phyloP scores from a whole-genome alignment of 1,140 invertebrate genomes.

The Aphaenogaster floridana region DNA sequence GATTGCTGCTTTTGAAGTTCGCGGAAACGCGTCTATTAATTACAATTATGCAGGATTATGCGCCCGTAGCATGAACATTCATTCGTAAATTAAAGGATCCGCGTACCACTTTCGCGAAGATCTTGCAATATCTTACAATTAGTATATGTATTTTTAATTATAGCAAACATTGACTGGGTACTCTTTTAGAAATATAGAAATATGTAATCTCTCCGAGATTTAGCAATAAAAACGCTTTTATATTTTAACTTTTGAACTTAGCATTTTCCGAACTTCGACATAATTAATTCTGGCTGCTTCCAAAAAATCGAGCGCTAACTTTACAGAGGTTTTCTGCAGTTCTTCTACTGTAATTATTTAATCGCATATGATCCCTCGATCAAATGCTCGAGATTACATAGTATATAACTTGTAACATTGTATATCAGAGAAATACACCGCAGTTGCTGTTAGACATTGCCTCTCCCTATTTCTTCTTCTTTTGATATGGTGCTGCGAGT shows the following conservation, averaged over 20 bases:
- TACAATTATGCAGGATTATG: slow-evolving; percentile 40
- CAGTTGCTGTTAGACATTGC: not conserved
- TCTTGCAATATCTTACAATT: not conserved
- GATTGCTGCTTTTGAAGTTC: slow-evolving; percentile 57
- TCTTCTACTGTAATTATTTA: slow-evolving; percentile 7
- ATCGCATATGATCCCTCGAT: slow-evolving; percentile 7
- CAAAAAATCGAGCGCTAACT: not conserved
- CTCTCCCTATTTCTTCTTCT: slow-evolving; percentile 1
- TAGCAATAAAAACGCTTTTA: not conserved
- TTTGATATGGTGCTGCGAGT: slow-evolving; percentile 7
- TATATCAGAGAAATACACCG: not conserved
- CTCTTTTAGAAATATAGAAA: not conserved
- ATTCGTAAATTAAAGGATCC: slow-evolving; percentile 31
- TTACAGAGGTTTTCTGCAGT: not conserved
- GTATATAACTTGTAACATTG: not conserved
- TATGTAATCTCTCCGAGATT: not conserved
- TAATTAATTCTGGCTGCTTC: not conserved
- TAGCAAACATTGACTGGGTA: not conserved
- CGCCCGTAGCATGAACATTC: not conserved
- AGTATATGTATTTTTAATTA: slow-evolving; percentile 10
- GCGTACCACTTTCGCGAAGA: not conserved
- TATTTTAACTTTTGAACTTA: not conserved
- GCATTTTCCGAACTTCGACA: not conserved
- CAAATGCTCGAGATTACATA: not conserved
- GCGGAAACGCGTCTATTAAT: slow-evolving; percentile 36